Base-by-base conservation (phyloP, 2,113 vertebrate species). In the Pampusana beccarii region DNA sequence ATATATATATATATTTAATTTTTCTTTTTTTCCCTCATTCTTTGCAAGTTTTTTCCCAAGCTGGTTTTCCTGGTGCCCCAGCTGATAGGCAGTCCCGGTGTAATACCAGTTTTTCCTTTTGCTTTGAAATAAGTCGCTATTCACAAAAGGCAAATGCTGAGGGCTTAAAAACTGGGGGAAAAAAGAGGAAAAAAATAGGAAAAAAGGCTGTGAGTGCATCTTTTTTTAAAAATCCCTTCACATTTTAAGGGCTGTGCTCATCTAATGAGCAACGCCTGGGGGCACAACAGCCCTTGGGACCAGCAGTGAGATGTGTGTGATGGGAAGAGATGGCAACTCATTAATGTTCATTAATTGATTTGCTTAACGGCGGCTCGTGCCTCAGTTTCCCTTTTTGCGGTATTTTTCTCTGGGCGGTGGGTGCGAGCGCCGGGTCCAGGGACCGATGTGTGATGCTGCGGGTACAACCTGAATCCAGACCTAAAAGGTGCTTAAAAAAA, bases 401-500 rank as follows among this genome's bases (percentile, higher is more conserved):
- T 14, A 14, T 12, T 40, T 40, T 14, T 40, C 11, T 40, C 42
- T 44, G 42, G 16, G 42, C 38, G 11, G 38, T 11, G 38, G 38
- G 38, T 38, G 38, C 38, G 38, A 38, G 38, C 42, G 42, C 42
- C 16, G 16, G 42, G 42, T 44, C 42, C 16, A 7, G 42, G 42
- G 42, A 44, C 42, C 16, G 7, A 44, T 17, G 42, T 44, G 42
- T 44, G 42, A 44, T 44, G 16, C 42, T 44, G 42, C 16, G 16
- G 42, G 16, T 44, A 44, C 42, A 44, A 44, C 42, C 42, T 44
- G 42, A 4, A 64, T 91, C 83, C 50, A 54, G 56, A 4, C 60
- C 42, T 71, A 67, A 82, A 86, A 93, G 58, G 71, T 69, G 83
- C 79, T 93, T 86, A 7, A 77, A 91, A 91, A 81, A 80, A 53